Percentiles rank a stretch among this genome's conserved stretches.
Evolutionary conservation across 2,888 invertebrate species (phyloP).

Genomic region (Isoperla grammatica): DNA sequence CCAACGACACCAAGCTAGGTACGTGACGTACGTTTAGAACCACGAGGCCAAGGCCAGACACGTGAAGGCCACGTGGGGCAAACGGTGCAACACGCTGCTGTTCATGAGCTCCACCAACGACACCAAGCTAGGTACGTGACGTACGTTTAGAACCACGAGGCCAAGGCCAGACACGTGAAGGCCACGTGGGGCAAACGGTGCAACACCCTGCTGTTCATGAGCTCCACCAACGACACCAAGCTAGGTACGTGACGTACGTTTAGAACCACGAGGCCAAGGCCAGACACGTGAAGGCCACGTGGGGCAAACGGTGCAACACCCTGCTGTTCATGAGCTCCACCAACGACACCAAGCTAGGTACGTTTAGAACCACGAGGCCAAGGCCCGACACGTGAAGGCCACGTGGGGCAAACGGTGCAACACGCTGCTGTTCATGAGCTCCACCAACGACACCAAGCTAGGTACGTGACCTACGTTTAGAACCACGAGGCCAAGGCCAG

Average conservation of each 20-base stretch:
- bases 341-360: conserved; percentile 51
- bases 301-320: conserved; percentile 89
- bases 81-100: conserved; percentile 77
- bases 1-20: conserved; percentile 51
- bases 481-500: conserved; percentile 86
- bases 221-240: conserved; percentile 61
- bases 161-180: conserved; percentile 87
- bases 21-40: conserved; percentile 53
- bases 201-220: conserved; percentile 84
- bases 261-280: conserved; percentile 90
- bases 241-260: conserved; percentile 17
- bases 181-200: conserved; percentile 94
- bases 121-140: conserved; percentile 38
- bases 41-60: conserved; percentile 86
- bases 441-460: conserved; percentile 55
- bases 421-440: conserved; percentile 81
- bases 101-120: conserved; percentile 82
- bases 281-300: conserved; percentile 87
- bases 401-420: conserved; percentile 96
- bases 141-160: conserved; percentile 80
- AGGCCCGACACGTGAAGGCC: conserved; percentile 87
- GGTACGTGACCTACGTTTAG: conserved; percentile 67
- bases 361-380: conserved; percentile 76
- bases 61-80: conserved; percentile 94
- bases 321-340: conserved; percentile 81